Evolutionary conservation across 2,113 vertebrate genomes (phyloP), one percentile per base, ranked within the genome.

Genomic region (Atractosteus spatula): DNA sequence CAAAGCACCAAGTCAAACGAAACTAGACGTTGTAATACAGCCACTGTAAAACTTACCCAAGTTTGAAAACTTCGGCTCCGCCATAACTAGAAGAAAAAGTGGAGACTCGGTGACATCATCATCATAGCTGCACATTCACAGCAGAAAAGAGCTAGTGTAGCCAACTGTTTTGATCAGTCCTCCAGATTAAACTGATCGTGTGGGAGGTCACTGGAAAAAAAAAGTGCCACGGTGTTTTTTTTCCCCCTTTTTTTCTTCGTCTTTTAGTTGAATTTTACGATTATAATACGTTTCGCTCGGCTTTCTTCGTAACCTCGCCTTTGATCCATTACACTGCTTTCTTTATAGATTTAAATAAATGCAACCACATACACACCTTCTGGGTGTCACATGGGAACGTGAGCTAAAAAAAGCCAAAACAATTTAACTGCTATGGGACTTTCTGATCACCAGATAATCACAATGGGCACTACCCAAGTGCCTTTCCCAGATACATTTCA

Each of bases 11-110:
- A 68, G 65, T 68, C 16, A 47, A 29, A 12, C 51, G 16, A 62
- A 47, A 74, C 72, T 72, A 79, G 56, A 55, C 76, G 57, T 64
- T 43, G 69, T 55, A 76, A 57, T 44, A 72, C 41, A n/a, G 13
- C 72, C 55, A 79, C 29, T 63, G 14, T 29, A 43, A 57, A 62
- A 86, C 92, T 94, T 86, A 95, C 93, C 91, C 85, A 83, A 88
- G 76, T 90, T 82, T 76, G 83, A 79, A 83, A 80, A 86, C 70
- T 74, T 84, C 73, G 73, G 86, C 86, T 91, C 88, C 89, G 91
- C 92, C 92, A 92, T 91, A 89, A 91, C 90, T 90, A 88, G 79
- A 82, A 87, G 83, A 83, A 84, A 87, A 89, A 89, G 82, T 88
- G 84, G 83, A 82, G 82, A 66, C 51, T 83, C 78, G 83, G 80